Evolutionary conservation across 2,888 invertebrate genomes (phyloP).

Genomic region (Chironomus tentans): DNA sequence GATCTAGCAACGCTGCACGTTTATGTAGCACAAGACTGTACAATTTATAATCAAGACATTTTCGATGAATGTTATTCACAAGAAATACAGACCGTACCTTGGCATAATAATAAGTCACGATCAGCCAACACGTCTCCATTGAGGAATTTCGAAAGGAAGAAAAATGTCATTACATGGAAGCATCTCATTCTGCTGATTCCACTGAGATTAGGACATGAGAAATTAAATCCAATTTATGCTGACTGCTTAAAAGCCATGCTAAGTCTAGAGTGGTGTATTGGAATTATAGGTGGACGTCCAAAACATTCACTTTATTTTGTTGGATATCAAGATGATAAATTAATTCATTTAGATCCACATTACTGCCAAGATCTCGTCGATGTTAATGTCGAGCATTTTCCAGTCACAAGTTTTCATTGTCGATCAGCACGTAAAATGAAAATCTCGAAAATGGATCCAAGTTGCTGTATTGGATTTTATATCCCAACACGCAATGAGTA

Average conservation of each 20-base stretch:
- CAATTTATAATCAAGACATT: conserved; percentile 73
- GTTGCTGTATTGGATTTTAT: conserved; percentile 86
- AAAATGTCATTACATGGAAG: conserved; percentile 54
- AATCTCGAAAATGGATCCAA: conserved; percentile 81
- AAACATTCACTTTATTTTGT: conserved; percentile 90
- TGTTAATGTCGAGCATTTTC: conserved; percentile 69
- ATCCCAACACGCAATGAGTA: conserved; percentile 67
- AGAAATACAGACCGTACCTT: conserved; percentile 39
- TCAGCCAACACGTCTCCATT: neutral
- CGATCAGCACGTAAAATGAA: conserved; percentile 76
- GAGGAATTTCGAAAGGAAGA: conserved; percentile 31
- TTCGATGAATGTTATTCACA: conserved; percentile 52
- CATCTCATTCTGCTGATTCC: conserved; percentile 76
- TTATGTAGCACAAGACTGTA: conserved; percentile 86
- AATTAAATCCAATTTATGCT: conserved; percentile 74
- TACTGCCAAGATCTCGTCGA: conserved; percentile 88
- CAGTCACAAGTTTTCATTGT: conserved; percentile 74
- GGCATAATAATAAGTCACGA: conserved; percentile 33
- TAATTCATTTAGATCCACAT: conserved; percentile 90
- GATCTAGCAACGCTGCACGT: conserved; percentile 69
- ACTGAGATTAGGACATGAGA: conserved; percentile 76
- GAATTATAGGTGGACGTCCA: conserved; percentile 87
- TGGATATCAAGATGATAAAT: conserved; percentile 85
- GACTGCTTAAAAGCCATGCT: conserved; percentile 72
- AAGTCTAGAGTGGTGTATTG: conserved; percentile 73